Base-by-base conservation (phyloP, 2,888 invertebrate species). In the Tricholauxania praeusta region DNA sequence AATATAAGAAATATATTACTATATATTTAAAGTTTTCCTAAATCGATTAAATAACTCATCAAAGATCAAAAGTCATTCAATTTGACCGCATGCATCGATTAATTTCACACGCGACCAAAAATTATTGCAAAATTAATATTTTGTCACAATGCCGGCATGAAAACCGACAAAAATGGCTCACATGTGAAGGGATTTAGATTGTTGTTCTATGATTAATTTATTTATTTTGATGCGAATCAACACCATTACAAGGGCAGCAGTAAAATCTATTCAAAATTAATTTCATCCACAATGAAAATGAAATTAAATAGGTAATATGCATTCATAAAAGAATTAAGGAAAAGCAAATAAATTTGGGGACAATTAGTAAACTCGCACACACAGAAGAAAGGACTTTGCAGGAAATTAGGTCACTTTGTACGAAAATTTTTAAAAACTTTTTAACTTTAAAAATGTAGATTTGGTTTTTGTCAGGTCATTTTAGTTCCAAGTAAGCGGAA, bases 171-270 rank as follows among this genome's bases (percentile, higher is more conserved):
- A 62, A 63, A 62, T 39, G 17, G 10, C 19, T 12, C 14, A 15
- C 8, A 28, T 57, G 22, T 57, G 12, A 28, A 28, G 12, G 39
- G 17, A 65, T 49, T 59, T 19, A 28, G 70, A 70, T 70, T 48
- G 51, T 63, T 63, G 53, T 52, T 63, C 62, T 53, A 39, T 70
- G 70, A 70, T 70, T 70, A 70, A 70, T 70, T 70, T 63, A 53
- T 70, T 55, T 55, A n/a, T 63, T 63, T 63, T n/a, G 70, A 19
- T 19, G 19, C 19, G 47, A 47, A 17, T 59, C 59, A 49, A 7
- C 70, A 70, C 60, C 70, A 52, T 52, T 47, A 62, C 52, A 17
- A 2, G 51, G n/a, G 49, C 12, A 22, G n/a, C 10, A 17, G 22
- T 47, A n/a, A 59, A 52, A 47, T 15, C 39, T 15, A 62, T 28